These are phyloP conservation scores for Dissostichus mawsoni DNA, from an alignment of 2,113 vertebrate species.

Conservation along the genomic window DNA sequence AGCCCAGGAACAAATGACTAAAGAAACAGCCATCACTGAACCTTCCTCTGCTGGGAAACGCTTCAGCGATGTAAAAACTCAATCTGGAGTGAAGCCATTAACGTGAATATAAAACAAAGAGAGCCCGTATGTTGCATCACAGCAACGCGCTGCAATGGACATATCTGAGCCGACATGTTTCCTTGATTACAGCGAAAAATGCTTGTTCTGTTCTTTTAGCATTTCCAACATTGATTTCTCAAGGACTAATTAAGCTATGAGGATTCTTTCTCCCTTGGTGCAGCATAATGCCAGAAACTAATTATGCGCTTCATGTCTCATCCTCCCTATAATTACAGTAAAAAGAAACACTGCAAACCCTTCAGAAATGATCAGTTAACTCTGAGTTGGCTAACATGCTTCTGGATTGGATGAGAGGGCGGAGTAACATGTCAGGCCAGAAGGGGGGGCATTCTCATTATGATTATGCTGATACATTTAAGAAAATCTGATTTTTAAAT, in stretches of 20 bases:
- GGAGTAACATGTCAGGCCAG: constrained; percentile 15
- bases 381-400: constrained; percentile 50
- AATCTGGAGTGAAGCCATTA: constrained; percentile 20
- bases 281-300: constrained; percentile 74
- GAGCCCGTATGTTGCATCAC: constrained; percentile 41
- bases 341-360: constrained; percentile 70
- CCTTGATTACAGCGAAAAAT: constrained; percentile 55
- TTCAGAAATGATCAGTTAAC: constrained; percentile 66
- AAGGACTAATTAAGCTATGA: constrained; percentile 75
- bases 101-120: neutral
- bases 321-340: constrained; percentile 73
- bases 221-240: constrained; percentile 74
- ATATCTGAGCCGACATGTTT: constrained; percentile 45
- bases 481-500: constrained; percentile 7
- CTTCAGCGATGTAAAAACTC: constrained; percentile 44
- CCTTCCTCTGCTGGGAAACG: constrained; percentile 48
- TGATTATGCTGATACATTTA: constrained; percentile 8
- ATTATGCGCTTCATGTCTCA: constrained; percentile 78
- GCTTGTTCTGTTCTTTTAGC: constrained; percentile 34
- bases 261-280: constrained; percentile 60
- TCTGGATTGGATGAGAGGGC: constrained; percentile 23
- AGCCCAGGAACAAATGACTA: constrained; percentile 71
- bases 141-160: neutral
- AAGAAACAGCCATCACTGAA: constrained; percentile 52
- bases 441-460: constrained; percentile 40